These are phyloP conservation scores for Dorcus hopei DNA, from an alignment of 2,888 invertebrate species.

Conservation along the genomic window DNA sequence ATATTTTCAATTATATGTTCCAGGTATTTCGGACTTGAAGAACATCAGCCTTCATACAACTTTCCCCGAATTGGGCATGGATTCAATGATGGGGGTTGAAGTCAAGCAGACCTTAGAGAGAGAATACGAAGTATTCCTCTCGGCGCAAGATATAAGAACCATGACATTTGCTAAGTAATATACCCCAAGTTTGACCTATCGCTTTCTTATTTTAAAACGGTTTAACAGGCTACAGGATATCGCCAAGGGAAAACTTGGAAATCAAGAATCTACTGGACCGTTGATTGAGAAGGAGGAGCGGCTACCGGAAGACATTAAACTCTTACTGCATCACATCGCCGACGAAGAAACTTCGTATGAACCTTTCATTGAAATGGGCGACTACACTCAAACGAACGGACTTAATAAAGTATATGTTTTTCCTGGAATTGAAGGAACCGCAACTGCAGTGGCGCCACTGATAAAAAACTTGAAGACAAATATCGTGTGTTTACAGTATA, in stretches of 20 bases:
- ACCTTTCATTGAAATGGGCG: conserved; percentile 1
- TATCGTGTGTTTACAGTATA: conserved; percentile 55
- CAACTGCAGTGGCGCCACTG: conserved; percentile 53
- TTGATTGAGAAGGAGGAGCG: neutral
- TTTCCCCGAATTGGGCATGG: conserved; percentile 91
- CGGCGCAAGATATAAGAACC: conserved; percentile 80
- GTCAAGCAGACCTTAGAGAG: conserved; percentile 69
- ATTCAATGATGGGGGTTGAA: conserved; percentile 96
- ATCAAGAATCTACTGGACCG: neutral
- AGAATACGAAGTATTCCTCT: conserved; percentile 67
- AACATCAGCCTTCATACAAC: conserved; percentile 67
- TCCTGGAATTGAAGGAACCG: conserved; percentile 68
- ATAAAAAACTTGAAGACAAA: conserved; percentile 53
- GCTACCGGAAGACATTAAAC: conserved; percentile 50
- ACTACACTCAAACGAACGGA: too few species aligned
- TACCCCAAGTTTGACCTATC: neutral
- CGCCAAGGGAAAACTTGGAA: conserved; percentile 42
- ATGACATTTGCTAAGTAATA: conserved; percentile 67
- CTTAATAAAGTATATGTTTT: conserved; percentile 50
- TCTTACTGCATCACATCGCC: conserved; percentile 61
- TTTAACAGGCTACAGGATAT: conserved; percentile 52
- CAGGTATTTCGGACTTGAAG: conserved; percentile 68
- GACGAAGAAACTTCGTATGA: conserved; percentile 53
- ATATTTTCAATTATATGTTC: conserved; percentile 64
- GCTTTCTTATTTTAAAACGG: neutral